Percentiles rank a stretch among this genome's conserved stretches.
phyloP scores from a whole-genome alignment of 37 sponge, comb jelly and placozoan genomes.

The Agelas oroides region DNA sequence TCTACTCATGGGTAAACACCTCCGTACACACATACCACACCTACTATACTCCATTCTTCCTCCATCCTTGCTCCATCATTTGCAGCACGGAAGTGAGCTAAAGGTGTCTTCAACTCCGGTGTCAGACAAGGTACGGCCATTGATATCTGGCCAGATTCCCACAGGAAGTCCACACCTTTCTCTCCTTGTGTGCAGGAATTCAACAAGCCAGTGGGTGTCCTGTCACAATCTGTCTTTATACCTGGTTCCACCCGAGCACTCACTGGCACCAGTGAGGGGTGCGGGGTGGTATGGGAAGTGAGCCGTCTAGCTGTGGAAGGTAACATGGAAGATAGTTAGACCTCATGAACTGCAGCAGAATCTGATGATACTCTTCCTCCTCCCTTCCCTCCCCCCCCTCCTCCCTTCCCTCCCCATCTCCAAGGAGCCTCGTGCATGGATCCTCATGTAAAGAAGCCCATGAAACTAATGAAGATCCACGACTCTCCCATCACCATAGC shows the following conservation, averaged over 20 bases:
- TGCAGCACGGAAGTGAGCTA: slow-evolving; percentile 22
- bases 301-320: slow-evolving; percentile 21
- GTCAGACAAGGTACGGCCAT: slow-evolving; percentile 51
- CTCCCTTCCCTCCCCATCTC: background rate
- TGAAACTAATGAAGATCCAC: slow-evolving; percentile 80
- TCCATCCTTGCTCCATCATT: background rate
- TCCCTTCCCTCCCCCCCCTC: background rate
- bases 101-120: slow-evolving; percentile 14
- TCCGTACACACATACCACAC: background rate
- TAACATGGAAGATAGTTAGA: background rate
- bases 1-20: slow-evolving; percentile 84
- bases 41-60: background rate
- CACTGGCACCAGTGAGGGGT: slow-evolving; percentile 88
- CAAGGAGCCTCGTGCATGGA: slow-evolving; percentile 8
- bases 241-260: slow-evolving; percentile 68
- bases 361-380: background rate
- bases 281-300: slow-evolving; percentile 83
- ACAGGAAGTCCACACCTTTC: no score
- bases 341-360: background rate
- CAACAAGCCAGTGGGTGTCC: slow-evolving; percentile 84
- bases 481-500: slow-evolving; percentile 66
- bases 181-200: slow-evolving; percentile 75
- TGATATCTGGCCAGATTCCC: no score
- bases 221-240: slow-evolving; percentile 83
- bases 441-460: slow-evolving; percentile 53